Evolutionary conservation across 1,140 invertebrate genomes (phyloP), one percentile per base, ranked within the genome.

Genomic region (Drosophila bipectinata): DNA sequence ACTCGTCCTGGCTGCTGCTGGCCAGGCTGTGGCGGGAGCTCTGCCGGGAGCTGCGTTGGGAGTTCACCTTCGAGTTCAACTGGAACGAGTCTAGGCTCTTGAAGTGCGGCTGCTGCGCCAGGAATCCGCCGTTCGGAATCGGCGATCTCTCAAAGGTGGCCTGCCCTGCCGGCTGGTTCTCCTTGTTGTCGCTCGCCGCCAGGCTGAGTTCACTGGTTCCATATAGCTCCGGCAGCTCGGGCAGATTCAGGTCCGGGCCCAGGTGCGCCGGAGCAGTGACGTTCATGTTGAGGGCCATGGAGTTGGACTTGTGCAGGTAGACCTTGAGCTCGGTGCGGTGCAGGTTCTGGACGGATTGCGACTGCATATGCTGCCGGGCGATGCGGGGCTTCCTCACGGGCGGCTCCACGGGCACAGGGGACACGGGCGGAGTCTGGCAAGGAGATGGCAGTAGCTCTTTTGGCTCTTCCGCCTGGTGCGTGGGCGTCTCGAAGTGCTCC

Each of bases 281-380:
- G 24, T 90, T 90, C 72, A 72, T 47, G 52, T 90, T 72, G 45
- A 91, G 48, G 4, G 72, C 68, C 72, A 92, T 72, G 6, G 90
- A 91, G 4, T 90, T 87, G 5, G 91, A 79, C 52, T 91, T 91
- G 47, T 92, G 84, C 15, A 92, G 60, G 68, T 69, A 90, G 4
- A 92, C 74, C 7, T 79, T 90, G 0, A 92, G 71, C 56, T 92
- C 91, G 18, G 88, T 77, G 4, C 88, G 76, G 54, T 92, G 87
- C 2, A 92, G 75, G 64, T 92, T 92, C 52, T 91, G 85, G 5
- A 77, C 91, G 0, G 91, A 92, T 24, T 90, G 72, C 4, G 91
- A 92, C 30, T 91, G 81, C 37, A 75, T 73, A 8, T 77, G 76
- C 15, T 87, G 74, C 2, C 75, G 67, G 15, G 55, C 71, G n/a